Conservation (phyloP, 2,113 vertebrate genomes). For the Sus scrofa region T2T-Sscrofa CM000817.6:166762001-166762500, state of each 20-base stretch:
- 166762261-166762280: not conserved
- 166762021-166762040: not conserved
- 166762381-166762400: not conserved
- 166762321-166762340: not conserved
- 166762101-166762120: not conserved
- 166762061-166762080: not conserved
- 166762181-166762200: not conserved
- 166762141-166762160: not conserved
- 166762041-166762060: not conserved
- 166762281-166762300: constrained; percentile 9
- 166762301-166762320: not conserved
- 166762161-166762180: not conserved
- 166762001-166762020: not conserved
- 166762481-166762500: not conserved
- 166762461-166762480: not conserved
- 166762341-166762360: not conserved
- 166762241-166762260: not conserved
- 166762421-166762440: not conserved
- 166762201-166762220: not conserved
- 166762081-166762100: not conserved
- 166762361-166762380: not conserved
- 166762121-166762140: not conserved
- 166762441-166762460: not conserved
- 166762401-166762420: not conserved
- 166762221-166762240: not conserved